Evolutionary conservation across 2,797 vertebrate species (phyloP).

Genomic region (Meriones psammophilus): DNA sequence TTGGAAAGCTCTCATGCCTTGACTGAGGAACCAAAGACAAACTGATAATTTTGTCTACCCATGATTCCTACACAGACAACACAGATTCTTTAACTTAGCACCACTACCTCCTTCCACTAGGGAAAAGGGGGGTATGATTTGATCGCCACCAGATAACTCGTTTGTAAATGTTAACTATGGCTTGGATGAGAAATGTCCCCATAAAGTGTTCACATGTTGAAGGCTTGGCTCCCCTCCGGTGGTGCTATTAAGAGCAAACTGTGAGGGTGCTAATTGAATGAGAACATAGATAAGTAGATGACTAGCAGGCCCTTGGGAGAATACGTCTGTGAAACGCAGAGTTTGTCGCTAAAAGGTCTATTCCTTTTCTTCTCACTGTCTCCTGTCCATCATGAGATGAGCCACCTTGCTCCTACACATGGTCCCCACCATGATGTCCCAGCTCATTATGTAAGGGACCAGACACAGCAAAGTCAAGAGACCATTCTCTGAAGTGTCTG

Average conservation of each 20-base stretch:
- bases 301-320: neutral
- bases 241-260: neutral
- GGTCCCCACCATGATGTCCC: neutral
- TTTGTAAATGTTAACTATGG: neutral
- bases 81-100: neutral
- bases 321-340: neutral
- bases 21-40: constrained; percentile 9
- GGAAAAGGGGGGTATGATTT: neutral
- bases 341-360: neutral
- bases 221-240: neutral
- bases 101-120: neutral
- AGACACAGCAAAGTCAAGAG: no score
- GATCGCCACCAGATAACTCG: neutral
- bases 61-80: neutral
- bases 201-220: neutral
- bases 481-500: no score
- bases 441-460: neutral
- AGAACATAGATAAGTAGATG: neutral
- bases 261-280: no score
- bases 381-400: neutral
- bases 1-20: neutral
- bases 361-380: no score
- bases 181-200: neutral
- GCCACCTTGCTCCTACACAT: neutral
- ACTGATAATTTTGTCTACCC: neutral